Evolutionary conservation across 2,797 vertebrate species (phyloP).

Genomic region (Buphagus erythrorhynchus): DNA sequence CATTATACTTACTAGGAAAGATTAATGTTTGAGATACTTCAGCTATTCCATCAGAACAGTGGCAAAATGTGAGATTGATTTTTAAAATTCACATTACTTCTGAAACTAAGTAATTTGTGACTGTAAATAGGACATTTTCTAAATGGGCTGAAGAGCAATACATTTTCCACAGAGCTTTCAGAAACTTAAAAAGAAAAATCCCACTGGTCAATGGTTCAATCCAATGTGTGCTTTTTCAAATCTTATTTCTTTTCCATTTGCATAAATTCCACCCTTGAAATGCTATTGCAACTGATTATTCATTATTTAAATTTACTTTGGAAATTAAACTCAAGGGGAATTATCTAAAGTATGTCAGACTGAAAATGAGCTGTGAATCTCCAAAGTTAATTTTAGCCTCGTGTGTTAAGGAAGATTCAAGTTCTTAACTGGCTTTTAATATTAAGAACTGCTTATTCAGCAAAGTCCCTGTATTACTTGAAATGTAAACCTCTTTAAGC

Average conservation of each 20-base stretch:
- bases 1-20: not conserved
- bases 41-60: not conserved
- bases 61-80: not conserved
- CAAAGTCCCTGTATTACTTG: not conserved
- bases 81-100: not conserved
- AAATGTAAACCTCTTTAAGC: conserved; percentile 20
- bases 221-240: not conserved
- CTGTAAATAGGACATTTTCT: not conserved
- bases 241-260: not conserved
- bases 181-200: not conserved
- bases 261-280: not conserved
- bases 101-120: not conserved
- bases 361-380: not conserved
- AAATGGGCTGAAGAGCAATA: not conserved
- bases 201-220: not conserved
- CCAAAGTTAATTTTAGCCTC: conserved; percentile 34
- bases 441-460: conserved; percentile 19
- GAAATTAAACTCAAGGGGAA: conserved; percentile 35
- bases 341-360: conserved; percentile 1
- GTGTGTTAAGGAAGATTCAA: not conserved
- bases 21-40: not conserved
- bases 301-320: conserved; percentile 25
- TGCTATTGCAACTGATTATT: not conserved
- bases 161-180: not conserved
- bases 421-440: conserved; percentile 42